Evolutionary conservation across 2,888 invertebrate genomes (phyloP).

Genomic region (Pasiphila rectangulata): DNA sequence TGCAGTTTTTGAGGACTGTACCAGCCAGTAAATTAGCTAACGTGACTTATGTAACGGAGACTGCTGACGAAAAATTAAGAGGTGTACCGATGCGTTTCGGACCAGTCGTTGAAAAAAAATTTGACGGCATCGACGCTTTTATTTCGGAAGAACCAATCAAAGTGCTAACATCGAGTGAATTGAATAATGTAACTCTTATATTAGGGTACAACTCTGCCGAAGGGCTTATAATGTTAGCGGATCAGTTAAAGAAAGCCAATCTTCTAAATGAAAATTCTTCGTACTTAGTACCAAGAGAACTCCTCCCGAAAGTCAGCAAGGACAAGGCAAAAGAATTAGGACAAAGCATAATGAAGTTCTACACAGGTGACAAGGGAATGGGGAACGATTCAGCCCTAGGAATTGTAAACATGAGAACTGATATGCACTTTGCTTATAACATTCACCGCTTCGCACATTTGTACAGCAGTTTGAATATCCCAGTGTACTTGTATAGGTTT

Average conservation of each 20-base stretch:
- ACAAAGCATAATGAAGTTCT: constrained; percentile 47
- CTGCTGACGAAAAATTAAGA: constrained; percentile 48
- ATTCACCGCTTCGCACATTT: constrained; percentile 50
- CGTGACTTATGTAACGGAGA: constrained; percentile 42
- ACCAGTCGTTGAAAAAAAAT: constrained; percentile 56
- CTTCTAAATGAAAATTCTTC: constrained; percentile 45
- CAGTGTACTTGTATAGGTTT: constrained; percentile 54
- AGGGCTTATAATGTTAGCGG: constrained; percentile 45
- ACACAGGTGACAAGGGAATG: constrained; percentile 44
- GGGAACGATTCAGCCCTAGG: constrained; percentile 36
- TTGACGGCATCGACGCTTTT: constrained; percentile 46
- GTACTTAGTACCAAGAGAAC: constrained; percentile 49
- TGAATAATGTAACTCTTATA: constrained; percentile 51
- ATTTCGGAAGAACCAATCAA: constrained; percentile 47
- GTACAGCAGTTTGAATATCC: constrained; percentile 37
- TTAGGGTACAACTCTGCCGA: constrained; percentile 57
- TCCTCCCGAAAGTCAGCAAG: constrained; percentile 38
- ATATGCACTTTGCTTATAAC: constrained; percentile 49
- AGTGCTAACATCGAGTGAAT: constrained; percentile 41
- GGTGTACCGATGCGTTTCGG: constrained; percentile 52
- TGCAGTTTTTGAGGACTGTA: constrained; percentile 46
- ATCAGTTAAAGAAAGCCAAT: constrained; percentile 40
- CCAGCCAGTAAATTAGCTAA: constrained; percentile 47
- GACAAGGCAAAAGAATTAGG: constrained; percentile 46
- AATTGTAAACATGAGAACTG: constrained; percentile 46